A percentile compares a stretch with the other conserved stretches of the same genome.
Conservation (phyloP, 2,888 invertebrate species). For the Ectemnius lituratus region DNA sequence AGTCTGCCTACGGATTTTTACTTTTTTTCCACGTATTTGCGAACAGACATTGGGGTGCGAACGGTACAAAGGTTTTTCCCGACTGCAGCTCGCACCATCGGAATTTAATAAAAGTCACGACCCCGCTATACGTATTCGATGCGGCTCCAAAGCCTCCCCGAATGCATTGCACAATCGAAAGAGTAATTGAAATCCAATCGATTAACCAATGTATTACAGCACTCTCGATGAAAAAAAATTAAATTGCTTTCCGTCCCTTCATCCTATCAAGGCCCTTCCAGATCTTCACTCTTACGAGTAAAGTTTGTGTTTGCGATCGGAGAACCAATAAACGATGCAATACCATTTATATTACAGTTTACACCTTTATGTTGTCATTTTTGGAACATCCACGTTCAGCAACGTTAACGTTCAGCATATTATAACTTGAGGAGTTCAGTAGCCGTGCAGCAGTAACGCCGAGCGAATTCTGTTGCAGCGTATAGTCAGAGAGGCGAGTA, state of each 20-base stretch:
- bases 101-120: slow-evolving; percentile 67
- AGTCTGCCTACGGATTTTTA: slow-evolving; percentile 33
- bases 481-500: no score
- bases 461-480: no score
- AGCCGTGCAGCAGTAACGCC: slow-evolving; percentile 51
- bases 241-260: not conserved
- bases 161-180: slow-evolving; percentile 26
- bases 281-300: not conserved
- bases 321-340: no score
- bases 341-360: no score
- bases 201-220: slow-evolving; percentile 18
- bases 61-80: slow-evolving; percentile 51
- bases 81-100: slow-evolving; percentile 51
- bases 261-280: not conserved
- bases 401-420: slow-evolving; percentile 60
- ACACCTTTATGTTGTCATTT: no score
- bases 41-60: slow-evolving; percentile 45
- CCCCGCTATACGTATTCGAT: slow-evolving; percentile 41
- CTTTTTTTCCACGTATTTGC: slow-evolving; percentile 51
- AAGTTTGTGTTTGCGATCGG: no score
- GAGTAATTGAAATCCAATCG: slow-evolving; percentile 46
- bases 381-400: slow-evolving; percentile 30
- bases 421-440: slow-evolving; percentile 57
- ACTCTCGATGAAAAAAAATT: slow-evolving; percentile 9
- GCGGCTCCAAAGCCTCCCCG: slow-evolving; percentile 32